Evolutionary conservation across 2,888 invertebrate genomes (phyloP), one percentile per base, ranked within the genome.

Genomic region (Imbricaverruca yamaguchii): DNA sequence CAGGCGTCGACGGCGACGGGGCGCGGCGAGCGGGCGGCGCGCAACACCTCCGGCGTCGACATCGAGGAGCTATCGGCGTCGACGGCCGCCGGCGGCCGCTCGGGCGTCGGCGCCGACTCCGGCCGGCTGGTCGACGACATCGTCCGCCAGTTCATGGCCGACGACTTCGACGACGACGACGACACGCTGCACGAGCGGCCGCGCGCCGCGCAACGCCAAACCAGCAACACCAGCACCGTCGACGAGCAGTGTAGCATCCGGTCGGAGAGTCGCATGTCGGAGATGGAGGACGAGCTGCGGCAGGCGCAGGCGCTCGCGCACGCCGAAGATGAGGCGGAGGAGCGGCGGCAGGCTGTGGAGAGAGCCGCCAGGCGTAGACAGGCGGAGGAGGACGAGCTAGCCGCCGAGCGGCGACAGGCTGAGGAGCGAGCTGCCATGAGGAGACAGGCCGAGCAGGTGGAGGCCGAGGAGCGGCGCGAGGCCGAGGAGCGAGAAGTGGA

Each of bases 121-220:
- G 21, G 18, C 55, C 74, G 74, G 1, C 53, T 74, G 21, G 74
- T 74, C 74, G 55, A 74, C 53, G 74, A 74, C 74, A 74, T 74
- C 74, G 74, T 74, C 23, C 74, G 74, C 10, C 74, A 74, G 74
- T 74, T 74, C 74, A 55, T 55, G 53, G 74, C 74, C 53, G 74
- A 74, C 55, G 74, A 74, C 74, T 74, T 74, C 55, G 74, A 74
- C 55, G 74, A 74, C 10, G 74, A 74, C 74, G 74, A 74, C 55
- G 74, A 74, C 21, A 74, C 74, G 74, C 15, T 15, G 74, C 21
- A 21, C 9, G 74, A 55, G 53, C 74, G 55, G 18, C 55, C 74
- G 53, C 74, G 53, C 18, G 74, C 15, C 53, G 53, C 53, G 74
- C 10, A 13, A 9, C 74, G 74, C 18, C 74, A 74, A 55, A 53